A percentile compares a stretch with the other conserved stretches of the same genome.
phyloP scores from a whole-genome alignment of 2,888 invertebrate genomes.

The Nudaria mundana region DNA sequence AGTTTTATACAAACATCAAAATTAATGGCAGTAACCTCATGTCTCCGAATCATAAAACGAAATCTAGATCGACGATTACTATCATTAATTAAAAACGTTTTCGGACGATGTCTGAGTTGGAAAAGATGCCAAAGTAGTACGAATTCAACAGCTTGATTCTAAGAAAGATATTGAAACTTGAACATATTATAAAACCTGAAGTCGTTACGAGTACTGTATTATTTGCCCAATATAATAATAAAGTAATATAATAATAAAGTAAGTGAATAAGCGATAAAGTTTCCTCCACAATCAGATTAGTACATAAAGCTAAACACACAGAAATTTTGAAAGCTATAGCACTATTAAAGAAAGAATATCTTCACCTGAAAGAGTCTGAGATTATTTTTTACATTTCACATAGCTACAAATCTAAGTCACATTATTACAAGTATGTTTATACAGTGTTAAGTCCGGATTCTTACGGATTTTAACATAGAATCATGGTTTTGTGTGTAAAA shows the following conservation, averaged over 20 bases:
- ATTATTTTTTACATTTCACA: constrained; percentile 39
- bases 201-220: constrained; percentile 1
- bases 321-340: constrained; percentile 62
- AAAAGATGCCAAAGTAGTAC: constrained; percentile 7
- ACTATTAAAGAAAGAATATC: constrained; percentile 41
- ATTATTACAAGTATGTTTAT: constrained; percentile 20
- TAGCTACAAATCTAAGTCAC: constrained; percentile 24
- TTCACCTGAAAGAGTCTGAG: constrained; percentile 69
- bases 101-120: not conserved
- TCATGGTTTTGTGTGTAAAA: constrained; percentile 23
- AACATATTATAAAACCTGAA: not conserved
- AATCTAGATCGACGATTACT: too few relatives aligned
- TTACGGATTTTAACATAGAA: constrained; percentile 12
- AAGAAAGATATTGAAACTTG: not conserved
- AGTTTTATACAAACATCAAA: too few relatives aligned
- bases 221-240: constrained; percentile 13
- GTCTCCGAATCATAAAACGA: too few relatives aligned
- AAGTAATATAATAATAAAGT: too few relatives aligned
- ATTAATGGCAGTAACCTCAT: too few relatives aligned
- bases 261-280: constrained; percentile 38
- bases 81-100: not conserved
- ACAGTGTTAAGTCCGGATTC: constrained; percentile 50
- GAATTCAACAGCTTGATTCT: constrained; percentile 12
- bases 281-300: constrained; percentile 57
- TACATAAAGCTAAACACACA: constrained; percentile 74